Percentiles rank a stretch among this genome's conserved stretches.
Conservation (phyloP, 2,797 vertebrate genomes). For the Paedocypris micromegethes region DNA sequence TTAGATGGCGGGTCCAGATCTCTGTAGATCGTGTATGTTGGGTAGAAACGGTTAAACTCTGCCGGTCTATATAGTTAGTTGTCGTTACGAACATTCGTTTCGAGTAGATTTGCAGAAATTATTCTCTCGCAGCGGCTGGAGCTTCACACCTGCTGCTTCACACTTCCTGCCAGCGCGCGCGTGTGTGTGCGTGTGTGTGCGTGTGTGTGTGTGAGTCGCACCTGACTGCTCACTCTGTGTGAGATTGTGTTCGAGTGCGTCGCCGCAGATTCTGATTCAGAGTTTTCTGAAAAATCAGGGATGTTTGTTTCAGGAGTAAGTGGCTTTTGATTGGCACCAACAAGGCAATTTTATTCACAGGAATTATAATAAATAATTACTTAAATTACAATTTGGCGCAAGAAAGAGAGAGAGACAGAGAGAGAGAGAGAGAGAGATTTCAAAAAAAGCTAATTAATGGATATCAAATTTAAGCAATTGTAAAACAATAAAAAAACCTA, state of each 20-base stretch:
- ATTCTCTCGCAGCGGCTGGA: not conserved
- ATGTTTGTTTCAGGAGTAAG: too few relatives aligned
- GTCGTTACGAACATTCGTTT: not conserved
- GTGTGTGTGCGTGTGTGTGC: not conserved
- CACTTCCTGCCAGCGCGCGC: not conserved
- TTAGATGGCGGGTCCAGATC: too few relatives aligned
- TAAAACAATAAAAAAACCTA: too few relatives aligned
- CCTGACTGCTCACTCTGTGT: conserved; percentile 11
- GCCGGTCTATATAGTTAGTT: not conserved
- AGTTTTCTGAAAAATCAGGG: too few relatives aligned
- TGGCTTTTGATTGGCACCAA: too few relatives aligned
- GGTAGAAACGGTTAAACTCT: not conserved
- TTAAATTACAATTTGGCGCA: too few relatives aligned
- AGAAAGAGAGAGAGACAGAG: too few relatives aligned
- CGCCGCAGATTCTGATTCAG: not conserved
- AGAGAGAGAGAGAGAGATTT: too few relatives aligned
- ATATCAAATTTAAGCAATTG: too few relatives aligned
- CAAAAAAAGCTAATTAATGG: too few relatives aligned
- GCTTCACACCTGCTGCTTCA: conserved; percentile 8
- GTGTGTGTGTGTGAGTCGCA: not conserved
- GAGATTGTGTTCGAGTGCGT: conserved; percentile 5
- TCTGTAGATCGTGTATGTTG: not conserved
- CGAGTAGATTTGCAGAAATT: not conserved
- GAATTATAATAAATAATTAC: too few relatives aligned
- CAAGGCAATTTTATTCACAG: too few relatives aligned